Evolutionary conservation across 1,140 invertebrate species (phyloP).

Genomic region (Antheraea mylitta): DNA sequence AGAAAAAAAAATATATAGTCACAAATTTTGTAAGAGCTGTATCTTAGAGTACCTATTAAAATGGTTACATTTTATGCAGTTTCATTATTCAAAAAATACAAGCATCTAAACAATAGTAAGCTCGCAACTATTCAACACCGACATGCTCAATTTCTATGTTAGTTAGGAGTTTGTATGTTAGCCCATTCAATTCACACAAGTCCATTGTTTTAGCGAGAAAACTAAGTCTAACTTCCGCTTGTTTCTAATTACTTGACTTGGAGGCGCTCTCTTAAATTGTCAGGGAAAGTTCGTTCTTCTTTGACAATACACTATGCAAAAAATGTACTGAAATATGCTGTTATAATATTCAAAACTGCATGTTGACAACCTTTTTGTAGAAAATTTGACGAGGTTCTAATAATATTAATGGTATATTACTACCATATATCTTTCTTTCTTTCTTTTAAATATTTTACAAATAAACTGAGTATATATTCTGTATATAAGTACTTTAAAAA

Average conservation of each 20-base stretch:
- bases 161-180: background rate
- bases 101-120: background rate
- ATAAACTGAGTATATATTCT: too few species aligned
- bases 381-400: too few species aligned
- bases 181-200: conserved; percentile 31
- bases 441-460: too few species aligned
- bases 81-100: background rate
- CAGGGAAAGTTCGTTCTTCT: background rate
- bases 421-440: too few species aligned
- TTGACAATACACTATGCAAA: background rate
- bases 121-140: background rate
- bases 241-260: conserved; percentile 16
- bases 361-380: too few species aligned
- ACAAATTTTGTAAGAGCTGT: too few species aligned
- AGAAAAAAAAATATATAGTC: too few species aligned
- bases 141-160: background rate
- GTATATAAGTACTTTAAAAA: too few species aligned
- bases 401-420: too few species aligned
- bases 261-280: background rate
- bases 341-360: too few species aligned
- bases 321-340: background rate
- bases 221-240: conserved; percentile 30
- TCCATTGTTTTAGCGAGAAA: conserved; percentile 26
- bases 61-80: too few species aligned
- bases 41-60: too few species aligned